Conservation (phyloP, 2,888 invertebrate genomes). For the Agrochola litura region DNA sequence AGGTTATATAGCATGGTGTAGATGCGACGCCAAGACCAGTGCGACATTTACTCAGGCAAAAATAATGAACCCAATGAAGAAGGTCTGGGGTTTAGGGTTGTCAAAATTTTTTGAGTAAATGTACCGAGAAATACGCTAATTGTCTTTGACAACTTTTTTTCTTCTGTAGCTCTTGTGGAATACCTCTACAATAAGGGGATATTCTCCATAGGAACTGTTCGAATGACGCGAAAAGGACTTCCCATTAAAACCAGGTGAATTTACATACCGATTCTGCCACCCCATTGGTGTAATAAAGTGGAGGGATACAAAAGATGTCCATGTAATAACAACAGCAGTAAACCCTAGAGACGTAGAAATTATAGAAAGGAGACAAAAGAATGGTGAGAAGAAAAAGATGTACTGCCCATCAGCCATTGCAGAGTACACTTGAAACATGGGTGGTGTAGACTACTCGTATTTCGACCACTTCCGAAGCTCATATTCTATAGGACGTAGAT, state of each 20-base stretch:
- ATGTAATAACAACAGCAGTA: background rate
- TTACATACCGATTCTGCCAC: slow-evolving; percentile 4
- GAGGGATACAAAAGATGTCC: background rate
- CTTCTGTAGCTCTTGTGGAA: slow-evolving; percentile 18
- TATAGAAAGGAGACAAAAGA: too few relatives aligned
- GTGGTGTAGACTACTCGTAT: too few relatives aligned
- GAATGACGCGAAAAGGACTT: background rate
- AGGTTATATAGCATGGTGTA: background rate
- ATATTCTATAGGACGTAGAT: too few relatives aligned
- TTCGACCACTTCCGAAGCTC: too few relatives aligned
- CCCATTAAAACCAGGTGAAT: slow-evolving; percentile 13
- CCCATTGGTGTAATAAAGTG: background rate
- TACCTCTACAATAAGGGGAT: slow-evolving; percentile 9
- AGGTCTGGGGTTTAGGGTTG: background rate
- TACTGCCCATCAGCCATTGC: too few relatives aligned
- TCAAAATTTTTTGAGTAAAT: background rate
- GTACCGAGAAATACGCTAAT: slow-evolving; percentile 5
- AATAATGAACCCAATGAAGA: background rate
- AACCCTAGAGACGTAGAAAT: too few relatives aligned
- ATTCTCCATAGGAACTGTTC: background rate
- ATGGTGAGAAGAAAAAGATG: too few relatives aligned
- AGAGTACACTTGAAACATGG: too few relatives aligned
- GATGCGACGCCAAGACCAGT: background rate
- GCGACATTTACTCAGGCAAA: background rate
- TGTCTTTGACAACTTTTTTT: slow-evolving; percentile 12